Evolutionary conservation across 2,797 vertebrate species (phyloP), one percentile per base, ranked within the genome.

Genomic region (Tiaroga cobitis): DNA sequence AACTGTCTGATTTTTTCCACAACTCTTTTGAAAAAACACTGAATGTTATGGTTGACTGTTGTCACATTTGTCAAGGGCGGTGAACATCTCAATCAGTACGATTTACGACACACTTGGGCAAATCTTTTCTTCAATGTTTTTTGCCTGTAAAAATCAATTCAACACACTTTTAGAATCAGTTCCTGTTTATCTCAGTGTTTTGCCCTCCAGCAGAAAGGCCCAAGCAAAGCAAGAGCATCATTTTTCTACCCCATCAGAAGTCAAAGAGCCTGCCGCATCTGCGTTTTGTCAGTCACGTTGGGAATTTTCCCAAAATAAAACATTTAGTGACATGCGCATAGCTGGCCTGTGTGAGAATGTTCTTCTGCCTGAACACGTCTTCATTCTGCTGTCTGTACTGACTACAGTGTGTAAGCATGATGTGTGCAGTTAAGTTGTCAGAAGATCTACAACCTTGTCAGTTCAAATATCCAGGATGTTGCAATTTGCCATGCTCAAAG

Each of bases 401-500:
- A 63, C 39, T 59, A 34, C 2, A 43, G 46, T 18, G 5, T 79
- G 84, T 29, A 39, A 80, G 18, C 63, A 65, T 83, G 70, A 37
- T 83, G 41, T 83, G 29, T 29, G 59, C 68, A 59, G 16, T 83
- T 75, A 49, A 75, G 41, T 32, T 76, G 72, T 83, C 59, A 83
- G 32, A 67, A 29, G 72, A 76, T 83, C 41, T 76, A 41, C 56
- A 63, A 34, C 72, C 26, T 37, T 83, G 41, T 75, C 72, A 67
- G 72, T 75, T 83, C 9, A 76, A 51, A 76, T 63, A 54, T 67
- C 26, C 29, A 67, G 15, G 21, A 76, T 59, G 29, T 54, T 51
- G 19, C 37, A 65, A 76, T 67, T 67, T 49, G 5, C 32, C 59
- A 43, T 6, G 54, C 13, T 75, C 29, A 21, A 8, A 37, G 69